Evolutionary conservation across 2,113 vertebrate genomes (phyloP), one percentile per base, ranked within the genome.

Genomic region (Misgurnus mizolepis): DNA sequence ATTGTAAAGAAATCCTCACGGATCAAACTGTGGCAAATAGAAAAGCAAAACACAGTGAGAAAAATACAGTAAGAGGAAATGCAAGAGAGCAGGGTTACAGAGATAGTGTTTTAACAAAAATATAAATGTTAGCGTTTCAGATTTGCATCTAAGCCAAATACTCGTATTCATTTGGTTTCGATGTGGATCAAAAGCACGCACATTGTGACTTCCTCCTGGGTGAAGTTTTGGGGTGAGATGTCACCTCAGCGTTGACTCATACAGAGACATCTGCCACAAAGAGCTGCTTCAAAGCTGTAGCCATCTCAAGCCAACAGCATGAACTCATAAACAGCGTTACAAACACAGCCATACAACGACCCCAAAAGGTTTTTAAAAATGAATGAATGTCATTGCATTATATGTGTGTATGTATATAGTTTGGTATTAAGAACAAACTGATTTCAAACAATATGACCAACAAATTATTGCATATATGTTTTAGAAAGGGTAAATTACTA

Each of bases 241-340:
- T 61, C 78, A 80, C 78, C 68, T 71, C 68, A 41, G 67, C 62
- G 68, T 69, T 68, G 68, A 4, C 4, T 61, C 45, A 50, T 15
- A 10, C 12, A 34, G 22, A 68, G 78, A 80, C 78, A 80, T 80
- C 78, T 80, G 78, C 68, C 68, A 43, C 11, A 8, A 70, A 17
- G 18, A 58, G 55, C 67, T 70, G 43, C 55, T 45, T 65, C 77
- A 69, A 22, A 75, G 61, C 77, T 80, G 78, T 17, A 61, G 70
- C 22, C 3, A 34, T 69, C 53, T 79, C 53, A 47, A 60, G 53
- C 72, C 41, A 75, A 62, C 41, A 22, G 8, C 17, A 73, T 18
- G 55, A 60, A 22, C 34, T 43, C 17, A 58, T 73, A 50, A 43
- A 73, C 55, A 41, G 17, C 58, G 47, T 27, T 17, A 56, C 58